Percentiles rank a stretch among this genome's conserved stretches.
These are phyloP conservation scores for Orchesella flavescens DNA, from an alignment of 2,888 invertebrate species.

Conservation along the genomic window DNA sequence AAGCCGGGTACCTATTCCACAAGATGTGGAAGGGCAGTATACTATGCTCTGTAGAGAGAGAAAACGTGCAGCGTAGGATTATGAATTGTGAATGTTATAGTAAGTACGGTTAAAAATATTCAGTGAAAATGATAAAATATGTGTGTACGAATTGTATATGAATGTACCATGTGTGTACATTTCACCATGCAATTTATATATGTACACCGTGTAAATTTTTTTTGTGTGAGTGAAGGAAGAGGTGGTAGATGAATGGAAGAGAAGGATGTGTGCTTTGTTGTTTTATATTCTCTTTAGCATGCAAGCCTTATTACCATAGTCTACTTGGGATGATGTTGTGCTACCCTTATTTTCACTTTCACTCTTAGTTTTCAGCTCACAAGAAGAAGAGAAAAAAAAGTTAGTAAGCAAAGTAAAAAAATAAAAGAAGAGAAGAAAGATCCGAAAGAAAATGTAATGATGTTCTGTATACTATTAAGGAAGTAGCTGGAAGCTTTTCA, in stretches of 20 bases:
- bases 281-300: slow-evolving; percentile 23
- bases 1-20: neutral
- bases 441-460: slow-evolving; percentile 8
- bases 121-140: too few species aligned
- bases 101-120: neutral
- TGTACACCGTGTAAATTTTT: neutral
- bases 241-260: neutral
- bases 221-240: neutral
- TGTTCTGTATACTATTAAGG: slow-evolving; percentile 15
- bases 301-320: slow-evolving; percentile 23
- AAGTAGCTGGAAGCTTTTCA: slow-evolving; percentile 24
- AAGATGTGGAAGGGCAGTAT: too few species aligned
- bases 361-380: neutral
- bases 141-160: too few species aligned
- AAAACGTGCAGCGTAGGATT: neutral
- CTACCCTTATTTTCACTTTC: slow-evolving; percentile 23
- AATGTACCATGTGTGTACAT: too few species aligned
- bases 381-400: too few species aligned
- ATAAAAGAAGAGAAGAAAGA: neutral
- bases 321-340: neutral
- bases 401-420: too few species aligned
- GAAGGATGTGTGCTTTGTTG: slow-evolving; percentile 15
- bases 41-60: neutral
- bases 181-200: neutral
- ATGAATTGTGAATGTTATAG: slow-evolving; percentile 20